These are phyloP conservation scores for Rhipidura dahli DNA, from an alignment of 2,113 vertebrate genomes.

Conservation along the genomic window DNA sequence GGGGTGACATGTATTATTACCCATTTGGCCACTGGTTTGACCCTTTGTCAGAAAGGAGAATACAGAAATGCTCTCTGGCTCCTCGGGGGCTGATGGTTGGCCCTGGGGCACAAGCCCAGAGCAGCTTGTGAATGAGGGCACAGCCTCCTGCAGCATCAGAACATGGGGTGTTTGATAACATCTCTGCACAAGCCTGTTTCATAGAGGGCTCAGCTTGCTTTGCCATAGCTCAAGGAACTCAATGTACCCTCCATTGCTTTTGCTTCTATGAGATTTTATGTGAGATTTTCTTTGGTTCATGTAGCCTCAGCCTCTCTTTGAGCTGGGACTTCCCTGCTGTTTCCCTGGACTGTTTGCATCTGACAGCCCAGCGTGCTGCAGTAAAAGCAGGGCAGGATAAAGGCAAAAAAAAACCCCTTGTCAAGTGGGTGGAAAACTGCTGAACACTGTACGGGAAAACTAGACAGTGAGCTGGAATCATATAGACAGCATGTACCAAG, in stretches of 20 bases:
- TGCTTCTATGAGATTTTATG: neutral
- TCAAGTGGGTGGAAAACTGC: neutral
- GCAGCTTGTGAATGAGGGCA: neutral
- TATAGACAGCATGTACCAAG: accelerated
- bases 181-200: neutral
- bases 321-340: neutral
- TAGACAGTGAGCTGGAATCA: neutral
- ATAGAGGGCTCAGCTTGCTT: neutral
- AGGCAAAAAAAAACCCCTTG: accelerated
- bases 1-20: neutral
- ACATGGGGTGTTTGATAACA: accelerated
- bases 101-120: neutral
- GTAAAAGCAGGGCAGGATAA: neutral
- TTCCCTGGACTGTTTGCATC: neutral
- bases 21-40: neutral
- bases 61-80: neutral
- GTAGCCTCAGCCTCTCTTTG: neutral
- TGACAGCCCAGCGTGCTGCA: neutral
- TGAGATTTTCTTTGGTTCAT: neutral
- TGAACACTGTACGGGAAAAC: neutral
- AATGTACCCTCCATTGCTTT: neutral
- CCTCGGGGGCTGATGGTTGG: neutral
- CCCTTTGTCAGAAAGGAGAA: neutral
- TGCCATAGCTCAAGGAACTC: neutral
- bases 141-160: neutral